Evolutionary conservation across 2,888 invertebrate genomes (phyloP).

Genomic region (Chrysodeixis includens): DNA sequence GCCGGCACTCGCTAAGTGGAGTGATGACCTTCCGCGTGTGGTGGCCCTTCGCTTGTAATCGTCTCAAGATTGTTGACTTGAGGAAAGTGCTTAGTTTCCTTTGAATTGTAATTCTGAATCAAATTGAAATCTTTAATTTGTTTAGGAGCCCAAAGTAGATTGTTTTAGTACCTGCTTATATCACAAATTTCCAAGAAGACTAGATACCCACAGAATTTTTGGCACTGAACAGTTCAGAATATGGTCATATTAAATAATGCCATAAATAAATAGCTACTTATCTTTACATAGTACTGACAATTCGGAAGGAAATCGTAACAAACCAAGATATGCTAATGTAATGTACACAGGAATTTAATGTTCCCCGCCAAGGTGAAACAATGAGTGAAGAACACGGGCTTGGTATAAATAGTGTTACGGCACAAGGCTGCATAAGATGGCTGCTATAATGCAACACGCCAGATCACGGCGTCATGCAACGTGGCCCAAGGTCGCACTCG

Average conservation of each 20-base stretch:
- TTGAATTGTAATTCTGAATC: no score
- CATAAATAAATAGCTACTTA: background rate
- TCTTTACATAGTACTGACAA: background rate
- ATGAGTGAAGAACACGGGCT: conserved; percentile 24
- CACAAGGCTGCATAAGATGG: conserved; percentile 40
- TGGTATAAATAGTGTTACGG: conserved; percentile 27
- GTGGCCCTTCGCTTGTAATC: conserved; percentile 8
- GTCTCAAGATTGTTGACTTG: background rate
- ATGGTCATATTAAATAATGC: background rate
- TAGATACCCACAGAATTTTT: no score
- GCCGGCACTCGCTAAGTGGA: background rate
- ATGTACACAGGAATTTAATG: conserved; percentile 14
- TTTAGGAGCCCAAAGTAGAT: no score
- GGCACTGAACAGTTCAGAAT: no score
- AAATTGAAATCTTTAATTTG: no score
- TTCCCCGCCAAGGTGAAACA: conserved; percentile 37
- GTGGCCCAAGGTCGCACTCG: conserved; percentile 38
- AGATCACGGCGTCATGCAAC: conserved; percentile 35
- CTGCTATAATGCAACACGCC: conserved; percentile 27
- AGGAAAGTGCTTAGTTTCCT: background rate
- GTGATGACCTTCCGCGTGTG: conserved; percentile 36
- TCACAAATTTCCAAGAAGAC: no score
- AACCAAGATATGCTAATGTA: conserved; percentile 21
- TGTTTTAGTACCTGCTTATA: no score
- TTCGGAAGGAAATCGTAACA: conserved; percentile 7